These are phyloP conservation scores for Nemotelus pantherinus DNA, from an alignment of 2,888 invertebrate species.

Conservation along the genomic window DNA sequence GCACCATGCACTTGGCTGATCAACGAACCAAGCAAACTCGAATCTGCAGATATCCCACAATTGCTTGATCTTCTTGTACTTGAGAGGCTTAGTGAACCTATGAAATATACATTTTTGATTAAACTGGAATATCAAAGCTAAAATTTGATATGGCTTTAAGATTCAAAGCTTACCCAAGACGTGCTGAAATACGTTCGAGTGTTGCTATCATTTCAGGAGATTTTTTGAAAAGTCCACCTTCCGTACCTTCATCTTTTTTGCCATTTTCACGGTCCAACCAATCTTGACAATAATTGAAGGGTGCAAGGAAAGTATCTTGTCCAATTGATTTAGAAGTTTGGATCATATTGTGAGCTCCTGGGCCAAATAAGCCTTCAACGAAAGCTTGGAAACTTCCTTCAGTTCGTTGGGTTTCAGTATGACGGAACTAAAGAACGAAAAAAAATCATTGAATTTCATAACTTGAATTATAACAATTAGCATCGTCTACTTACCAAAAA, in stretches of 20 bases:
- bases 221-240: conserved; percentile 57
- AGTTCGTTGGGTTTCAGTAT: conserved; percentile 71
- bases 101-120: background rate
- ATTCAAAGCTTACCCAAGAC: conserved; percentile 64
- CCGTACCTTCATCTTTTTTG: conserved; percentile 64
- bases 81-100: conserved; percentile 1
- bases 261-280: conserved; percentile 69
- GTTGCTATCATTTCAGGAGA: conserved; percentile 62
- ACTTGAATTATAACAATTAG: background rate
- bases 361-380: conserved; percentile 68
- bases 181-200: conserved; percentile 65
- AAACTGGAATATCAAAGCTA: background rate
- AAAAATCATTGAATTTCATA: background rate
- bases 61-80: conserved; percentile 32
- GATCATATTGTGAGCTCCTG: conserved; percentile 56
- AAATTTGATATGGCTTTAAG: background rate
- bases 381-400: conserved; percentile 72
- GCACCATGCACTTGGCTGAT: conserved; percentile 60
- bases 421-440: conserved; percentile 68
- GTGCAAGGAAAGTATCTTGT: conserved; percentile 66
- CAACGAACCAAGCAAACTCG: conserved; percentile 85
- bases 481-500: conserved; percentile 9
- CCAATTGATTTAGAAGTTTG: conserved; percentile 52
- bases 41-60: conserved; percentile 84
- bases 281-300: conserved; percentile 71